phyloP scores from a whole-genome alignment of 2,113 vertebrate genomes.

The Turnix velox region DNA sequence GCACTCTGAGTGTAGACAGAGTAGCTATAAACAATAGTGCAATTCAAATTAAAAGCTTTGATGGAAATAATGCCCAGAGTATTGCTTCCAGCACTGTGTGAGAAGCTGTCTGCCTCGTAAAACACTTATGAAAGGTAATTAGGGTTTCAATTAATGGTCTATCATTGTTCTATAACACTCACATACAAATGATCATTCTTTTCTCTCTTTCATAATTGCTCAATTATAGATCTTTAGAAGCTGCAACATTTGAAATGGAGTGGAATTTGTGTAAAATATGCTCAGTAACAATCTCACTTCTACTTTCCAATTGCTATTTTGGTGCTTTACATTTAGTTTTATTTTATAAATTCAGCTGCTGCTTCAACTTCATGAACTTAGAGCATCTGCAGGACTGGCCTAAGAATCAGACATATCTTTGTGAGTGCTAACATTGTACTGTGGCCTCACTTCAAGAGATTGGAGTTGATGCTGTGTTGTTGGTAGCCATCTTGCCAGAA shows the following conservation, averaged over 20 bases:
- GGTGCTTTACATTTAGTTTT: not conserved
- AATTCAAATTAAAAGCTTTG: not conserved
- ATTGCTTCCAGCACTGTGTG: not conserved
- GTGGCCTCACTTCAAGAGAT: not conserved
- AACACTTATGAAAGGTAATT: conserved; percentile 51
- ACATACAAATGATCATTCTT: conserved; percentile 5
- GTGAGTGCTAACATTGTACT: not conserved
- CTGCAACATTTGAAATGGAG: not conserved
- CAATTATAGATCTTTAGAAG: conserved; percentile 33
- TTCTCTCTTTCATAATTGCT: conserved; percentile 32
- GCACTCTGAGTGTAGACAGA: not conserved
- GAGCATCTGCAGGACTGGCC: not conserved
- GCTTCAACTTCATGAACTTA: not conserved
- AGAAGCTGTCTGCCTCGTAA: not conserved
- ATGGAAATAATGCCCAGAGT: not conserved
- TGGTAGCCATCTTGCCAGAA: not conserved
- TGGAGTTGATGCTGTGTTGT: fast-evolving
- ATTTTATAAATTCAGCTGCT: not conserved
- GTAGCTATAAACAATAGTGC: not conserved
- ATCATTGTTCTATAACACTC: conserved; percentile 22
- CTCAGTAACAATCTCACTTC: not conserved
- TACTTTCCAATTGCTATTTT: conserved; percentile 2
- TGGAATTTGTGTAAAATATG: conserved; percentile 25
- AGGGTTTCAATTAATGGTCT: conserved; percentile 53
- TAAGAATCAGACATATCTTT: not conserved